Evolutionary conservation across 2,888 invertebrate species (phyloP).

Genomic region (Eupithecia tripunctaria): DNA sequence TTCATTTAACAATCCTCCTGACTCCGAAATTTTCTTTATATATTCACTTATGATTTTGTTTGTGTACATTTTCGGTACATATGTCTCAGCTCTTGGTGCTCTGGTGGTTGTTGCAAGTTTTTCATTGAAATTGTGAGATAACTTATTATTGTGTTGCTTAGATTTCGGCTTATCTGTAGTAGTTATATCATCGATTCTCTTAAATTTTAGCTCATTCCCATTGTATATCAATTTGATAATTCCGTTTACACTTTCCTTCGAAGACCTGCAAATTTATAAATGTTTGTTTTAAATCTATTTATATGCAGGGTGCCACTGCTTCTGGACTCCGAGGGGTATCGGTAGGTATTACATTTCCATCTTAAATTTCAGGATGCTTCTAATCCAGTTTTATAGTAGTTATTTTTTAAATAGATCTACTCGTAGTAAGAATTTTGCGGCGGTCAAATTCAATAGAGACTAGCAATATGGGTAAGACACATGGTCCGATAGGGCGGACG

Average conservation of each 20-base stretch:
- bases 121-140: background rate
- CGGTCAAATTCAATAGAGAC: background rate
- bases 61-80: slow-evolving; percentile 48
- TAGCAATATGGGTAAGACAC: background rate
- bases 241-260: slow-evolving; percentile 61
- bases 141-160: background rate
- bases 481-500: background rate
- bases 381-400: background rate
- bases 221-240: slow-evolving; percentile 67
- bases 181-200: slow-evolving; percentile 28
- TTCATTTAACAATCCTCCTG: slow-evolving; percentile 34
- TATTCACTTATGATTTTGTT: slow-evolving; percentile 57
- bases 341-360: background rate
- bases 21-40: slow-evolving; percentile 45
- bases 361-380: background rate
- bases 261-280: slow-evolving; percentile 51
- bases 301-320: no score
- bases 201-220: slow-evolving; percentile 62
- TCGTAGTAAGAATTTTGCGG: background rate
- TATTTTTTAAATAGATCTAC: background rate
- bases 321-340: no score
- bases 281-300: background rate
- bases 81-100: background rate
- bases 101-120: slow-evolving; percentile 6
- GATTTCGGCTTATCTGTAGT: background rate